Percentiles rank a stretch among this genome's conserved stretches.
These are phyloP conservation scores for Apodemia zela DNA, from an alignment of 2,888 invertebrate species.

Conservation along the genomic window DNA sequence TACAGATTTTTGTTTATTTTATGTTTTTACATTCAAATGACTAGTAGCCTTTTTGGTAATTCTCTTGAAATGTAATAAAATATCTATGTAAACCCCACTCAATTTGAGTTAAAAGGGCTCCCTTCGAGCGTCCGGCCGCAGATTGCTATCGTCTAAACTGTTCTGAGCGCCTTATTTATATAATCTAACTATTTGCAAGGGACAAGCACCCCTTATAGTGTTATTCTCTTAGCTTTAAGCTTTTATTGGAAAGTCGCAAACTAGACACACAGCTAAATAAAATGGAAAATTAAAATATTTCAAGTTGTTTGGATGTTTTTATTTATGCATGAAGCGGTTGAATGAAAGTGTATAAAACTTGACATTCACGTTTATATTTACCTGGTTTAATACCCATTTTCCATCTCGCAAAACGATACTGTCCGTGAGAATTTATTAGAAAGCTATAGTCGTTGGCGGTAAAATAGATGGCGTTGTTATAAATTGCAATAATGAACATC, in stretches of 20 bases:
- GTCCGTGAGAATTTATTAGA: too few relatives aligned
- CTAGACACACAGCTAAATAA: not conserved
- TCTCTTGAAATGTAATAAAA: conserved; percentile 42
- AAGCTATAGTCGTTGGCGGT: too few relatives aligned
- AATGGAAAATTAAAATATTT: not conserved
- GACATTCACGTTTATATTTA: too few relatives aligned
- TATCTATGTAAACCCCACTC: conserved; percentile 66
- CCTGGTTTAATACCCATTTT: too few relatives aligned
- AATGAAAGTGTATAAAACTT: too few relatives aligned
- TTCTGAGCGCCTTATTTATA: conserved; percentile 76
- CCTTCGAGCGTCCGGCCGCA: conserved; percentile 49
- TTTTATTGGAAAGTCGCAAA: conserved; percentile 1
- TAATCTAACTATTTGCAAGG: conserved; percentile 77
- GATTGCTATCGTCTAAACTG: conserved; percentile 69
- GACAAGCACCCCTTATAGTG: conserved; percentile 66
- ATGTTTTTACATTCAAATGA: not conserved
- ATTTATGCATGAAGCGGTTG: too few relatives aligned
- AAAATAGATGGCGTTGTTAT: too few relatives aligned
- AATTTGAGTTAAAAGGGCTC: conserved; percentile 54
- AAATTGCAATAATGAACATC: too few relatives aligned
- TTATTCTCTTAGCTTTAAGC: conserved; percentile 39
- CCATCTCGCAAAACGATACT: too few relatives aligned
- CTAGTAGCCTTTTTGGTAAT: conserved; percentile 2
- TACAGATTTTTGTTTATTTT: not conserved
- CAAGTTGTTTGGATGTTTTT: too few relatives aligned